Conservation (phyloP, 2,113 vertebrate genomes). For the Acrocephalus arundinaceus region DNA sequence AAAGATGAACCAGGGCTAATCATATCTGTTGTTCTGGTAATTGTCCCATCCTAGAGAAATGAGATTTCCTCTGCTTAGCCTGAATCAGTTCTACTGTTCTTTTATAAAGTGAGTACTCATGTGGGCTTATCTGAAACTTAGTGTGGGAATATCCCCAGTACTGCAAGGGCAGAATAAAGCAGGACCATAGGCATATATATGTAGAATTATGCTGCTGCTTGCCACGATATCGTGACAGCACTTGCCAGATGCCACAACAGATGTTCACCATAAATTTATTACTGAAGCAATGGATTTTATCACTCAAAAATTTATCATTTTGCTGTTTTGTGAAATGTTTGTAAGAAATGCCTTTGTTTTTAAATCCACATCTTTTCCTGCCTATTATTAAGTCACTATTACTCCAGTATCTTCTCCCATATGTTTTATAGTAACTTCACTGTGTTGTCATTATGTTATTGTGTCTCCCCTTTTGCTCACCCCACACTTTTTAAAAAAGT, state of each 20-base stretch:
- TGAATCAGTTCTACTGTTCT: constrained; percentile 17
- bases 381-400: neutral
- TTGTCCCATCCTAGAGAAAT: neutral
- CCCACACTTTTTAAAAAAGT: neutral
- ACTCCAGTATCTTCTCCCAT: neutral
- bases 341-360: neutral
- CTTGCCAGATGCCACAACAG: neutral
- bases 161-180: neutral
- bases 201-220: neutral
- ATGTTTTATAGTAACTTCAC: neutral
- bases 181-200: neutral
- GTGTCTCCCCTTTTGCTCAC: neutral
- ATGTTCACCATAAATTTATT: constrained; percentile 3
- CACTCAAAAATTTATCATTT: neutral
- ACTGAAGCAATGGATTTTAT: neutral
- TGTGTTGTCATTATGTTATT: neutral
- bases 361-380: neutral
- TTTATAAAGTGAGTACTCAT: neutral
- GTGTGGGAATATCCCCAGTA: neutral
- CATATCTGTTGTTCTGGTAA: constrained; percentile 34
- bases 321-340: neutral
- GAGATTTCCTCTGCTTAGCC: neutral
- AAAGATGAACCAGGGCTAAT: neutral
- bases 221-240: neutral
- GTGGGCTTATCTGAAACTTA: neutral